phyloP scores from a whole-genome alignment of 2,888 invertebrate species.

The Luperina testacea region DNA sequence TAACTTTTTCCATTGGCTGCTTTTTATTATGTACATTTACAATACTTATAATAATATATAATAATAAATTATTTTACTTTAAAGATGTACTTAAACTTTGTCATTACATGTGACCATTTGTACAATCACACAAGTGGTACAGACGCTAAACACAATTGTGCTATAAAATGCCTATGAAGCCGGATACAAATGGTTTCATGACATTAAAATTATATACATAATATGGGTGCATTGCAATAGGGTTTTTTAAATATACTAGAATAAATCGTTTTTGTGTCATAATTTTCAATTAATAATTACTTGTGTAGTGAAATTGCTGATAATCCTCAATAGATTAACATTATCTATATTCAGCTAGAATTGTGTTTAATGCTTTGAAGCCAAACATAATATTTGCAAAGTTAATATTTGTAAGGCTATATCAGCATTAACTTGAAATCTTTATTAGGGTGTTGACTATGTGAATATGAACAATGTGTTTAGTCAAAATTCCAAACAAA shows the following conservation, averaged over 20 bases:
- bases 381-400: conserved; percentile 69
- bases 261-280: conserved; percentile 64
- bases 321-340: conserved; percentile 71
- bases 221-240: conserved; percentile 85
- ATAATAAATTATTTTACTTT: conserved; percentile 63
- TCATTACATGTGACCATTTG: conserved; percentile 70
- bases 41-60: conserved; percentile 62
- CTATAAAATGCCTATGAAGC: conserved; percentile 30
- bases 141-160: conserved; percentile 14
- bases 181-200: conserved; percentile 74
- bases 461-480: conserved; percentile 74
- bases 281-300: conserved; percentile 67
- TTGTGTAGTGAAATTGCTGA: conserved; percentile 69
- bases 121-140: conserved; percentile 27
- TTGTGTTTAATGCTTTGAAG: conserved; percentile 69
- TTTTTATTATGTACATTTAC: conserved; percentile 77
- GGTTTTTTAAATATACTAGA: conserved; percentile 66
- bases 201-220: conserved; percentile 64
- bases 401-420: conserved; percentile 73
- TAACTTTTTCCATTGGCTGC: conserved; percentile 84
- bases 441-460: conserved; percentile 76
- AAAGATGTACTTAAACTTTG: conserved; percentile 75
- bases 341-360: conserved; percentile 79
- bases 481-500: conserved; percentile 76
- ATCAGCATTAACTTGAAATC: conserved; percentile 73